phyloP scores from a whole-genome alignment of 2,113 vertebrate species.

The Anhinga anhinga region DNA sequence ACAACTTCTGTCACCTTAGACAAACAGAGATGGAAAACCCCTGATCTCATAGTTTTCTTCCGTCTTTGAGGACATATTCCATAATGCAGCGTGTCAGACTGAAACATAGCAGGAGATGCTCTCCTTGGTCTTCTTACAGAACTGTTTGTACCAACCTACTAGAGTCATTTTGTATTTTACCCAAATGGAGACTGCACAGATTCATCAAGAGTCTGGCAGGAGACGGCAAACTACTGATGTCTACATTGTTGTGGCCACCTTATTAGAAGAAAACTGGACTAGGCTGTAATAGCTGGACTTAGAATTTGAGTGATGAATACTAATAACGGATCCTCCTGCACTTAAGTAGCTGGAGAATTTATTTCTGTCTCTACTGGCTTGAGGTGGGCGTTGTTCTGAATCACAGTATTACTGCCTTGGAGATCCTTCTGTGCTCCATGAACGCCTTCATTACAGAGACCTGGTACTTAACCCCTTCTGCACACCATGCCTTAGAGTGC shows the following conservation, averaged over 20 bases:
- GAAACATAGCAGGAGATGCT: neutral
- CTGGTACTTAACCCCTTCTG: neutral
- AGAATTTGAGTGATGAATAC: neutral
- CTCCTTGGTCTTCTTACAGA: neutral
- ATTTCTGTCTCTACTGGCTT: neutral
- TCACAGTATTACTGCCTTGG: neutral
- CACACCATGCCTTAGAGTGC: neutral
- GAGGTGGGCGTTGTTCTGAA: neutral
- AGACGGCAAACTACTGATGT: neutral
- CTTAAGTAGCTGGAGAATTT: neutral
- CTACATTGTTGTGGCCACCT: neutral
- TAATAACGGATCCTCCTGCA: neutral
- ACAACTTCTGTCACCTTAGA: constrained; percentile 30
- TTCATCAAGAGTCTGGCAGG: neutral
- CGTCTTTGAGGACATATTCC: neutral
- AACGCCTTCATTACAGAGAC: neutral
- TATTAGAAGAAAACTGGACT: neutral
- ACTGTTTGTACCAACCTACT: neutral
- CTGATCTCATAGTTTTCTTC: constrained; percentile 29
- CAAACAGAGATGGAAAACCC: constrained; percentile 61
- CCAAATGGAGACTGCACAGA: neutral
- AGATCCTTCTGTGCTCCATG: neutral
- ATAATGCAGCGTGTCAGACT: neutral
- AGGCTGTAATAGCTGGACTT: neutral
- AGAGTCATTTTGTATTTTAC: neutral